Evolutionary conservation across 2,797 vertebrate genomes (phyloP).

Genomic region (Poecilia velifera): DNA sequence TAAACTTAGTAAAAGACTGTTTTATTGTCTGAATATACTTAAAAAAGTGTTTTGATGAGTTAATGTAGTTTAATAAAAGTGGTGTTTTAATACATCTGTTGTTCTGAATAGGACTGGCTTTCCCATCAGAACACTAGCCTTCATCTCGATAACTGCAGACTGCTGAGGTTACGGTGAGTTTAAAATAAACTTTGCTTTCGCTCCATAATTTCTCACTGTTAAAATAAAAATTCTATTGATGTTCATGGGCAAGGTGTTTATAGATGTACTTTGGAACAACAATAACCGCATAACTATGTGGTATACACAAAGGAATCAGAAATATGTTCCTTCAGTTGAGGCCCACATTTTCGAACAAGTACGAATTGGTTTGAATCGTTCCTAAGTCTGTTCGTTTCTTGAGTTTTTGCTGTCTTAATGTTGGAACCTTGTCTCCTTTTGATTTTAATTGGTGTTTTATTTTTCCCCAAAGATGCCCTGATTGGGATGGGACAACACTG

Average conservation of each 20-base stretch:
- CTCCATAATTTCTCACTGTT: background rate
- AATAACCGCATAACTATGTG: background rate
- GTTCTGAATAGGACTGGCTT: conserved; percentile 85
- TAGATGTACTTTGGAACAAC: background rate
- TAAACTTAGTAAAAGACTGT: background rate
- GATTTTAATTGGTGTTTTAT: background rate
- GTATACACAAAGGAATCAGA: background rate
- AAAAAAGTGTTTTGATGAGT: background rate
- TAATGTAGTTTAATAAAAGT: background rate
- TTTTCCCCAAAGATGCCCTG: conserved; percentile 82
- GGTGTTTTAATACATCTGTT: conserved; percentile 18
- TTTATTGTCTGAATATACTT: background rate
- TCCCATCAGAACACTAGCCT: conserved; percentile 89
- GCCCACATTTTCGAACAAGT: background rate
- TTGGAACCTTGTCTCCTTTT: background rate
- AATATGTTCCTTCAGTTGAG: background rate
- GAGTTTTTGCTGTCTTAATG: background rate
- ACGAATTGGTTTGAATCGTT: background rate
- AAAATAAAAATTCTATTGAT: background rate
- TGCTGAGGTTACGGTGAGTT: conserved; percentile 87
- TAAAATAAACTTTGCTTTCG: background rate
- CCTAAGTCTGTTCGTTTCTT: background rate
- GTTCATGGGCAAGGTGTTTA: background rate
- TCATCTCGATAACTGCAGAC: conserved; percentile 89
- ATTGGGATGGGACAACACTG: conserved; percentile 87